Conservation (phyloP, 2,888 invertebrate species). For the Drosophila engyochracea region DNA sequence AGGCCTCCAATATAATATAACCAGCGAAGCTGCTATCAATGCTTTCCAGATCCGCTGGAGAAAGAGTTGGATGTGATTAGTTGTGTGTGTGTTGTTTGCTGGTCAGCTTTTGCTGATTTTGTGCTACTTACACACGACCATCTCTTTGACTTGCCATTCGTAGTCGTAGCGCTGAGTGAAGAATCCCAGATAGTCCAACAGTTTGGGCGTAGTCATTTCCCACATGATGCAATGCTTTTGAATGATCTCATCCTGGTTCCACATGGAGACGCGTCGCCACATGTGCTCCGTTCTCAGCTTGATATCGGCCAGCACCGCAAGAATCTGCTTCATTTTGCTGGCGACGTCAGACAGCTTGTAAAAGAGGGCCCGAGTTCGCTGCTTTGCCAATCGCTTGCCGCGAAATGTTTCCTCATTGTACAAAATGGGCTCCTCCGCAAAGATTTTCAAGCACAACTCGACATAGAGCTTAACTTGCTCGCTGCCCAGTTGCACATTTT, state of each 20-base stretch:
- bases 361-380: not conserved
- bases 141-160: slow-evolving; percentile 68
- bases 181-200: slow-evolving; percentile 40
- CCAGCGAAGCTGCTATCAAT: not conserved
- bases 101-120: not conserved
- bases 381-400: not conserved
- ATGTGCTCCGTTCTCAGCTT: slow-evolving; percentile 24
- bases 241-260: slow-evolving; percentile 35
- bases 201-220: not conserved
- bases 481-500: slow-evolving; percentile 27
- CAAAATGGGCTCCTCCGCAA: not conserved
- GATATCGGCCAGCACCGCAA: slow-evolving; percentile 16
- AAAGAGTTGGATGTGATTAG: not conserved
- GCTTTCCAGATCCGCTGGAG: slow-evolving; percentile 16
- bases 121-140: slow-evolving; percentile 54
- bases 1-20: slow-evolving; percentile 10
- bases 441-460: slow-evolving; percentile 2
- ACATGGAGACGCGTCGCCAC: slow-evolving; percentile 39
- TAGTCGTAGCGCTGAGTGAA: slow-evolving; percentile 43
- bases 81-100: not conserved
- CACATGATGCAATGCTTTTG: not conserved
- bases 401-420: not conserved
- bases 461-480: slow-evolving; percentile 12
- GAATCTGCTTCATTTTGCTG: not conserved
- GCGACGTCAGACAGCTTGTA: not conserved